Evolutionary conservation across 2,888 invertebrate species (phyloP), one percentile per base, ranked within the genome.

Genomic region (Drosophila percnosoma): DNA sequence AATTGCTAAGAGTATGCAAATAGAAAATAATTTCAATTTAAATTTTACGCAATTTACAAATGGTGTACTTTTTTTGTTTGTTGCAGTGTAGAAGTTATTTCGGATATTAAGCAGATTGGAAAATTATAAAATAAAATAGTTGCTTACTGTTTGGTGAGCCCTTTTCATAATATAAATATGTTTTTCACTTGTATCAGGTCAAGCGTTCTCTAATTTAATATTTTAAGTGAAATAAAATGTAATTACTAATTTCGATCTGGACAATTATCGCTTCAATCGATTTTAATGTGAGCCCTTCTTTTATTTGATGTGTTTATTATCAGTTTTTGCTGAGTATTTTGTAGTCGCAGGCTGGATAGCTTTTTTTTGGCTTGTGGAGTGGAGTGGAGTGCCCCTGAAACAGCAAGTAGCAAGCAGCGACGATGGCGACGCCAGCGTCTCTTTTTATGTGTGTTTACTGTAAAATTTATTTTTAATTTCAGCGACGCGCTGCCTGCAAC

Each of bases 401-500:
- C 2, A 6, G 6, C 36, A 27, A 18, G 18, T 13, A 18, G 3
- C 36, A 18, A 18, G 18, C 36, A 7, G 15, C 18, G 49, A 27
- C 54, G 34, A 34, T 18, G 36, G 42, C 42, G 53, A 63, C 45
- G 63, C 59, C 58, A 72, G 70, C 77, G 78, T 87, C 71, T 68
- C 73, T 73, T 89, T 89, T 85, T 85, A 87, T 85, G 80, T 90
- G 83, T 90, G 90, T 86, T 86, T 90, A 86, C 88, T 90, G 89
- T 86, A 89, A 90, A 86, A 86, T 86, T 88, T 90, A 90, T 90
- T 86, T 86, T 90, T 86, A 90, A 86, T 86, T 86, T 90, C 75
- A 88, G 76, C 80, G 86, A 89, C 75, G 73, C 78, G 81, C 55
- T 68, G 67, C 75, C 69, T 78, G 68, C 73, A 68, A 54, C 72